Percentiles rank a stretch among this genome's conserved stretches.
These are phyloP conservation scores for Labeo rohita DNA, from an alignment of 2,113 vertebrate genomes.

Conservation along the genomic window DNA sequence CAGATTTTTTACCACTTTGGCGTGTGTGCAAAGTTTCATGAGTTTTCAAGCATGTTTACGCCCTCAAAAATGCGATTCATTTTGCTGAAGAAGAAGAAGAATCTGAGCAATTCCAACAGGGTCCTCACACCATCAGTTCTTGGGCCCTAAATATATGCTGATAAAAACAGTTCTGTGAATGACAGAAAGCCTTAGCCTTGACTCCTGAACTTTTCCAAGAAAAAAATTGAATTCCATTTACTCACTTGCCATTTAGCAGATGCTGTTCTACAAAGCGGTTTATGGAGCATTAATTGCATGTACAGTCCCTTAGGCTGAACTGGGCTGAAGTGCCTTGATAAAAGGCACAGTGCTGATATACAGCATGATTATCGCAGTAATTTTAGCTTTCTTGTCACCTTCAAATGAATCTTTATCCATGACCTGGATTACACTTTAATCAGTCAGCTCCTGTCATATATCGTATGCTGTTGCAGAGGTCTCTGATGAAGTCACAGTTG, in stretches of 20 bases:
- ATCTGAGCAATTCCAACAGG: too few relatives aligned
- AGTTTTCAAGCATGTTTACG: too few relatives aligned
- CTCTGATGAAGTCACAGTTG: background rate
- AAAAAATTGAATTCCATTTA: background rate
- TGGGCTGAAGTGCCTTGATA: constrained; percentile 3
- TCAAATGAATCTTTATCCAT: constrained; percentile 12
- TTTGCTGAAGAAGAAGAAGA: too few relatives aligned
- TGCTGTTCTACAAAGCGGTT: background rate
- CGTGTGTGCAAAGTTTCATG: too few relatives aligned
- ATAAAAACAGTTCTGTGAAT: too few relatives aligned
- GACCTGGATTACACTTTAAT: background rate
- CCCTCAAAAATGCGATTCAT: too few relatives aligned
- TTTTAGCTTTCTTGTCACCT: background rate
- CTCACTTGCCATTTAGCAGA: background rate
- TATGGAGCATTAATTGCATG: constrained; percentile 13
- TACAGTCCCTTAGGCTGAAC: background rate
- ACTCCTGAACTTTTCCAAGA: background rate
- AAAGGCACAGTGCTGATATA: constrained; percentile 1
- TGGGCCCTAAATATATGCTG: too few relatives aligned
- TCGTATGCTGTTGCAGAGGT: background rate
- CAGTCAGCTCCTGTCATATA: background rate
- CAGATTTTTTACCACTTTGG: too few relatives aligned
- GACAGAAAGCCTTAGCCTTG: background rate
- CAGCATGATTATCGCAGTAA: background rate
- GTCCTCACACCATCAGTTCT: too few relatives aligned